Percentiles rank a stretch among this genome's conserved stretches.
Conservation (phyloP, 1,140 invertebrate genomes). For the Cheumatopsyche charites region DNA sequence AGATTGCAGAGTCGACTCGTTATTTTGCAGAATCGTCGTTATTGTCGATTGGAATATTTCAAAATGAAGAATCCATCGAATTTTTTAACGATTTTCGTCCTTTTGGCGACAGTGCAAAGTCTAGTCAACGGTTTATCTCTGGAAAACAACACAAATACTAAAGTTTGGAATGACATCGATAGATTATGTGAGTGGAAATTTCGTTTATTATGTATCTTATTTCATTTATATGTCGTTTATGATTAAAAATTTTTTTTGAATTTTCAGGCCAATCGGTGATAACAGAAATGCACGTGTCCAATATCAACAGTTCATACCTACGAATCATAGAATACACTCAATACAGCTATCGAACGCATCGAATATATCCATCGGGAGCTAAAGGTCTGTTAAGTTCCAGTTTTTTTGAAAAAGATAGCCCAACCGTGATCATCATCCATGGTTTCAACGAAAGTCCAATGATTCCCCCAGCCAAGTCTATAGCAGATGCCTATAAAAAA, state of each 20-base stretch:
- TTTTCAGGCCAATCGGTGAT: constrained; percentile 33
- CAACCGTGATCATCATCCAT: constrained; percentile 49
- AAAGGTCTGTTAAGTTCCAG: constrained; percentile 24
- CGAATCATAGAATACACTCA: constrained; percentile 37
- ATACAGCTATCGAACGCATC: constrained; percentile 15
- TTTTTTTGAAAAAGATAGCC: constrained; percentile 34
- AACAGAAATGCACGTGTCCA: background rate
- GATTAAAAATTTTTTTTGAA: background rate
- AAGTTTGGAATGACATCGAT: background rate
- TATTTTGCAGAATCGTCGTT: too few relatives aligned
- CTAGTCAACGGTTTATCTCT: too few relatives aligned
- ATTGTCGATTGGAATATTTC: too few relatives aligned
- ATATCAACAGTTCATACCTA: constrained; percentile 16
- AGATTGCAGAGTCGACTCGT: too few relatives aligned
- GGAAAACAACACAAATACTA: background rate
- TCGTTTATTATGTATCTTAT: background rate
- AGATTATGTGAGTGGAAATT: constrained; percentile 7
- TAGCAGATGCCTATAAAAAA: constrained; percentile 51
- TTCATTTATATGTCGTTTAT: background rate
- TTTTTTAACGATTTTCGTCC: too few relatives aligned
- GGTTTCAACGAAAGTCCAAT: constrained; percentile 57
- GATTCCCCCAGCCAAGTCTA: constrained; percentile 50
- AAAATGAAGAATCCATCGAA: too few relatives aligned
- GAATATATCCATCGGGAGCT: constrained; percentile 33
- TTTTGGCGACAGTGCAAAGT: too few relatives aligned